Evolutionary conservation across 2,888 invertebrate species (phyloP), one percentile per base, ranked within the genome.

Genomic region (Limnephilus marmoratus): DNA sequence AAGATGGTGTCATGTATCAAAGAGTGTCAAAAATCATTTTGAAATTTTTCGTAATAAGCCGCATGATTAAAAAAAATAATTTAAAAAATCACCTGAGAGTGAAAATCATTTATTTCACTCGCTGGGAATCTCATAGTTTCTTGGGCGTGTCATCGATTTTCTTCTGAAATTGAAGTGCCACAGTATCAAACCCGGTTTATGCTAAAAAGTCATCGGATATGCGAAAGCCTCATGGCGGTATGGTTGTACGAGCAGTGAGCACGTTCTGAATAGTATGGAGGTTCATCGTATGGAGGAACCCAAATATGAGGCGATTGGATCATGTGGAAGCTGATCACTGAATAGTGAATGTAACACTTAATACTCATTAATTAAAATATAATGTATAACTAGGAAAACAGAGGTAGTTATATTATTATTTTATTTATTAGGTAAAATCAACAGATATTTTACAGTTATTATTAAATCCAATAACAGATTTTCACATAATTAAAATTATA

Each of bases 211-310:
- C 68, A 87, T 87, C 34, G 41, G 49, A 80, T 91, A 92, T 93
- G 92, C 92, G 90, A 91, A 90, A 92, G 83, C 80, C 49, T 53
- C 87, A 81, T 85, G 53, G 53, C 53, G 7, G 53, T 1, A 53
- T 53, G 18, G 53, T 18, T 7, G 18, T 18, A 53, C 5, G 68
- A 53, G 18, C 18, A 53, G 53, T 24, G 34, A 85, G 91, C 91
- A 91, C 92, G 91, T 91, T 68, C 41, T 90, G 93, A 93, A 93
- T 90, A 93, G 41, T 41, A 41, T 41, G 93, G 91, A 91, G 83
- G 29, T 81, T 90, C 37, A 87, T 90, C 90, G 91, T 90, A 92
- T 49, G 80, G 29, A 85, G 53, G 82, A 81, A 82, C 90, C 85
- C 49, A 92, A 90, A 91, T 92, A 83, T 41, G 92, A 81, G 89